Conservation (phyloP, 2,113 vertebrate genomes). For the Leucoraja erinaceus region DNA sequence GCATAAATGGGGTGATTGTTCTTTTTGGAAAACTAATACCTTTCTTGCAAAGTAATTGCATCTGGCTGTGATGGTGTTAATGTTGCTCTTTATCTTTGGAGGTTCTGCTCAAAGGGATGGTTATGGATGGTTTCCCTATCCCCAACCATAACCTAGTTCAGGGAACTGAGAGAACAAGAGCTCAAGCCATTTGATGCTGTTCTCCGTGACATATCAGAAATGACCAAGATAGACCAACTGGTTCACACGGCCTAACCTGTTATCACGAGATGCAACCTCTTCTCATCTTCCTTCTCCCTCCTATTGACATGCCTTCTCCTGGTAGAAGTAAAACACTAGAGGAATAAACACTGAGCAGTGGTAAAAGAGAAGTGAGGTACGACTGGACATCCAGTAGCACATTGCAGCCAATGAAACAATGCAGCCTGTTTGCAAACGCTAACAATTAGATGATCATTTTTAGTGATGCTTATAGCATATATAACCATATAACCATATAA, state of each 20-base stretch:
- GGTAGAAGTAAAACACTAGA: background rate
- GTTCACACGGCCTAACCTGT: background rate
- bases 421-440: no score
- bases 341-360: background rate
- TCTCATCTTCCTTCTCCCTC: background rate
- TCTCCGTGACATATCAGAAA: background rate
- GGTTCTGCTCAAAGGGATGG: background rate
- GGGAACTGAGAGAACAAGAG: background rate
- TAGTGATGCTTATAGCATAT: no score
- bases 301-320: background rate
- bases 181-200: background rate
- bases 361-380: no score
- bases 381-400: no score
- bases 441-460: no score
- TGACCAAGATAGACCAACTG: background rate
- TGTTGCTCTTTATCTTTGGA: background rate
- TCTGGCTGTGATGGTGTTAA: background rate
- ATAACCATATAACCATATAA: no score
- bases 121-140: background rate
- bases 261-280: background rate
- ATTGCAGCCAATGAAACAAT: no score
- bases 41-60: background rate
- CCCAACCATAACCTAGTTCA: background rate
- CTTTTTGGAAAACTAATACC: background rate
- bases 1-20: background rate